Conservation (phyloP, 2,888 invertebrate species). For the Tipula vernalis region DNA sequence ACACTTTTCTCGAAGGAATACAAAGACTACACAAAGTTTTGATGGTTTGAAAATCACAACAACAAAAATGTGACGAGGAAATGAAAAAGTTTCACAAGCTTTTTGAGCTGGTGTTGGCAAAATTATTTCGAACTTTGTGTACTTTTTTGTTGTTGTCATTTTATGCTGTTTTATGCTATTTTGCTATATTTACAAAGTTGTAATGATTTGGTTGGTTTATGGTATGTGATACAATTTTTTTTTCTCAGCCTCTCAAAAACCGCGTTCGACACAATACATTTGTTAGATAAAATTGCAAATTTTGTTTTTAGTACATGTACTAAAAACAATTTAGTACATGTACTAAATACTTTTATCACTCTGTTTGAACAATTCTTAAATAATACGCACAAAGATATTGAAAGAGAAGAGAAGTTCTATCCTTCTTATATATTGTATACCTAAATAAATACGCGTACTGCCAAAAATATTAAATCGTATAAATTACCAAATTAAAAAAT, state of each 20-base stretch:
- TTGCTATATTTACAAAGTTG: background rate
- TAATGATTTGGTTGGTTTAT: background rate
- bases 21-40: background rate
- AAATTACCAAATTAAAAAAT: background rate
- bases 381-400: background rate
- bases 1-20: background rate
- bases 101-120: background rate
- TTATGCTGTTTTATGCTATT: background rate
- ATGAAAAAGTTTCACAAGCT: background rate
- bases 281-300: no score
- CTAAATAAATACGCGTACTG: background rate
- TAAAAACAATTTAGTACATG: no score
- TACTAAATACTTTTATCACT: no score
- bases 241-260: background rate
- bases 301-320: no score
- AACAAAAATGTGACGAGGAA: background rate
- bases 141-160: background rate
- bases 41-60: background rate
- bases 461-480: background rate
- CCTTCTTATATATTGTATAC: background rate
- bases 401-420: background rate
- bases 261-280: background rate
- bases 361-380: background rate
- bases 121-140: background rate
- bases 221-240: background rate